These are phyloP conservation scores for Heliconius melpomene DNA, from an alignment of 1,140 invertebrate genomes.

Conservation along the genomic window DNA sequence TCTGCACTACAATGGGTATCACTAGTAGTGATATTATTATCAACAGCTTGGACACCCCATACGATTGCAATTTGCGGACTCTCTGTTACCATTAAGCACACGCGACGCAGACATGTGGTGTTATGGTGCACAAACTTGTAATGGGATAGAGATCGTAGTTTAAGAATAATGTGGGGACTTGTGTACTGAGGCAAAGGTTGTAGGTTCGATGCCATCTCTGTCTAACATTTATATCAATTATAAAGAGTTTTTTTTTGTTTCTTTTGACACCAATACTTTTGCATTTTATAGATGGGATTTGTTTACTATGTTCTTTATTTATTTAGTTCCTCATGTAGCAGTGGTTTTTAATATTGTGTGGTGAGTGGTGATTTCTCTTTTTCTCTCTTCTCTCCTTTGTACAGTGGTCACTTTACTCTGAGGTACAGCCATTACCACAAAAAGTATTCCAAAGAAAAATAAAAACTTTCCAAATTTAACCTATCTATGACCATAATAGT, in stretches of 20 bases:
- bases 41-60: slow-evolving; percentile 27
- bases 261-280: too few relatives aligned
- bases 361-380: too few relatives aligned
- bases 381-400: too few relatives aligned
- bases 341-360: too few relatives aligned
- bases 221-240: background rate
- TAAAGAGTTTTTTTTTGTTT: too few relatives aligned
- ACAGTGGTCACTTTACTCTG: too few relatives aligned
- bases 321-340: background rate
- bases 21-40: background rate
- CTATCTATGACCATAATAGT: background rate
- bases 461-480: background rate
- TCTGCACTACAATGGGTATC: background rate
- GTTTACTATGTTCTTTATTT: background rate
- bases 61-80: slow-evolving; percentile 43
- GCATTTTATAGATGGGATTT: too few relatives aligned
- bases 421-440: too few relatives aligned
- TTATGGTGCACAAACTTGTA: slow-evolving; percentile 12
- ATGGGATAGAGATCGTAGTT: background rate
- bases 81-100: slow-evolving; percentile 44
- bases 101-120: slow-evolving; percentile 34
- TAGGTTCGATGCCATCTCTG: background rate
- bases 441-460: background rate
- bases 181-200: too few relatives aligned
- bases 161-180: background rate